Evolutionary conservation across 2,113 vertebrate species (phyloP), one percentile per base, ranked within the genome.

Genomic region (Oxygymnocypris stewartii): DNA sequence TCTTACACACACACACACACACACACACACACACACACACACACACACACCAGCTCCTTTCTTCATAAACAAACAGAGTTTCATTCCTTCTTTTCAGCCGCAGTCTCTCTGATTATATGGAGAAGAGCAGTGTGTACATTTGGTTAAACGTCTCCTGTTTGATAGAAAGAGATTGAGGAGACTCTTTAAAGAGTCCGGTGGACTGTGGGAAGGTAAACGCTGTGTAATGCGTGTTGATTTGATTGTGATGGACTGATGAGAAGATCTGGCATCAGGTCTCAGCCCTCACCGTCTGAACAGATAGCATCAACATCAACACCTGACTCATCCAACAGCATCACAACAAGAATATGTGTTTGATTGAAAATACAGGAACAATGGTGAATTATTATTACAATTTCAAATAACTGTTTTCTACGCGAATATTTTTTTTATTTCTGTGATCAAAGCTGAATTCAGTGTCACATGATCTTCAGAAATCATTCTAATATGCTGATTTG

Each of bases 241-340:
- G 49, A 79, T 79, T 79, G 76, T 79, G 74, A 6, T 31, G 42
- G 47, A 77, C 44, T 49, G 74, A 77, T 31, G 12, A 51, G 44
- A 28, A 77, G n/a, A 77, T 78, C 16, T 54, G 42, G 42, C 74
- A 1, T 16, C 75, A 23, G 57, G 49, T 79, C 77, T 57, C 28
- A 10, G 18, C 16, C 18, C 28, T 20, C 44, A 18, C 14, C 20
- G n/a, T 28, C 25, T 77, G 23, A 77, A 14, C 73, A 74, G 20
- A 47, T 40, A 5, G 20, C 73, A n/a, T 75, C 23, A 75, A 14
- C 40, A 5, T 25, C 65, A 35, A 59, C 54, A 59, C 54, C 54
- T 23, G 54, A 23, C 54, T 59, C 54, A 59, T 59, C 6, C 31
- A 14, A 44, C 18, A 23, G 4, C 44, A 23, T 23, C 71, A 28